phyloP scores from a whole-genome alignment of 1,140 invertebrate genomes.

The Agrilus planipennis region DNA sequence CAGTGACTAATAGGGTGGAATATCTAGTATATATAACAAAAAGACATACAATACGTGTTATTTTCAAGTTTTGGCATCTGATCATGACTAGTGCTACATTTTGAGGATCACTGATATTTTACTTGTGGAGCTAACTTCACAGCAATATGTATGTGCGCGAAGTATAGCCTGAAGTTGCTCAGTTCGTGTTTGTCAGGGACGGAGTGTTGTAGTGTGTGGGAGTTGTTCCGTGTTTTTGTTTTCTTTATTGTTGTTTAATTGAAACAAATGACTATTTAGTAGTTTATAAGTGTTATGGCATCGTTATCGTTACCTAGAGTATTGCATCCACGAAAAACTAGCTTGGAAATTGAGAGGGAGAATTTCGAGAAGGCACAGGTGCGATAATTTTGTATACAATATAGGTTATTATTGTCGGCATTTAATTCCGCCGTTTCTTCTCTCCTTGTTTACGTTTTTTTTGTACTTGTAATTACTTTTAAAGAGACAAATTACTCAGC shows the following conservation, averaged over 20 bases:
- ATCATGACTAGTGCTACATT: no score
- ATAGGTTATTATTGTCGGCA: slow-evolving; percentile 14
- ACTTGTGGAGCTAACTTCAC: no score
- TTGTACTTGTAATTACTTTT: not conserved
- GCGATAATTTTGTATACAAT: slow-evolving; percentile 12
- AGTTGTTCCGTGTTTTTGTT: not conserved
- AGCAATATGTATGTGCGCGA: no score
- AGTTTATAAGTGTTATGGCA: slow-evolving; percentile 41
- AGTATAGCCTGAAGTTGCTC: no score
- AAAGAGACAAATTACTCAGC: no score
- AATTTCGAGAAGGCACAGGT: slow-evolving; percentile 70
- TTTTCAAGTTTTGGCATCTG: no score
- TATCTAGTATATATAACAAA: no score
- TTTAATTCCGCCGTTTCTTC: not conserved
- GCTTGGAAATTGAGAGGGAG: slow-evolving; percentile 58
- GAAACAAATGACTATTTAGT: slow-evolving; percentile 1
- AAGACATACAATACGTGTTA: no score
- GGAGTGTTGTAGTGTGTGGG: not conserved
- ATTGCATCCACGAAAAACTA: slow-evolving; percentile 57
- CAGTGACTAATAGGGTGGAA: no score
- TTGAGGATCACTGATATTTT: no score
- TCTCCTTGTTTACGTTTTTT: not conserved
- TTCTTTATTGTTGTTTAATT: not conserved
- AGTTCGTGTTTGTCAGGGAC: no score
- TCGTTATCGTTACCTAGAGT: slow-evolving; percentile 60